phyloP scores from a whole-genome alignment of 1,140 invertebrate genomes.

The Helicorthomorpha holstii region DNA sequence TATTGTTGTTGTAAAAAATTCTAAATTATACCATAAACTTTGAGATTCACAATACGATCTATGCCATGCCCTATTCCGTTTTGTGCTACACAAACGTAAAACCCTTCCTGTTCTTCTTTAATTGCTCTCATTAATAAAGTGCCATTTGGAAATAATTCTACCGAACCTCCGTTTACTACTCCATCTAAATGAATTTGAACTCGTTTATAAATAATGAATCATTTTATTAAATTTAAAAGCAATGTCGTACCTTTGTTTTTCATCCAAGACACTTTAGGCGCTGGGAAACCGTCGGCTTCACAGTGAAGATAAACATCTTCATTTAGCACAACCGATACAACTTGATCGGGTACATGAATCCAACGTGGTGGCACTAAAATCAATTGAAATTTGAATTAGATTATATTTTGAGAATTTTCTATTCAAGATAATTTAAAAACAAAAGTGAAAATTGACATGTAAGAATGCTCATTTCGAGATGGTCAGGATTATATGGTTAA shows the following conservation, averaged over 20 bases:
- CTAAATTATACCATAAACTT: conserved; percentile 1
- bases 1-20: not conserved
- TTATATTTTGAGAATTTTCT: not conserved
- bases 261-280: conserved; percentile 88
- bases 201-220: not conserved
- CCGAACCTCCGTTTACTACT: not conserved
- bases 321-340: conserved; percentile 29
- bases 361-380: conserved; percentile 35
- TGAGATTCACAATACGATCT: not conserved
- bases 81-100: conserved; percentile 6
- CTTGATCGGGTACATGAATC: conserved; percentile 31
- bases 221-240: not conserved
- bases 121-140: conserved; percentile 5
- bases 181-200: not conserved
- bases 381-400: not conserved
- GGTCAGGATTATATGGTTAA: conserved; percentile 22
- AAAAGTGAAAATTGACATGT: not conserved
- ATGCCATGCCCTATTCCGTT: conserved; percentile 8
- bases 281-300: conserved; percentile 87
- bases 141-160: not conserved
- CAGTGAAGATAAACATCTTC: conserved; percentile 55
- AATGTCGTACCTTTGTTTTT: conserved; percentile 58
- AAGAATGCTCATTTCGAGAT: not conserved
- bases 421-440: not conserved
- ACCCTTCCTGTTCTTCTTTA: conserved; percentile 9